A percentile compares a stretch with the other conserved stretches of the same genome.
These are phyloP conservation scores for Melierax canorus DNA, from an alignment of 2,113 vertebrate species.

Conservation along the genomic window DNA sequence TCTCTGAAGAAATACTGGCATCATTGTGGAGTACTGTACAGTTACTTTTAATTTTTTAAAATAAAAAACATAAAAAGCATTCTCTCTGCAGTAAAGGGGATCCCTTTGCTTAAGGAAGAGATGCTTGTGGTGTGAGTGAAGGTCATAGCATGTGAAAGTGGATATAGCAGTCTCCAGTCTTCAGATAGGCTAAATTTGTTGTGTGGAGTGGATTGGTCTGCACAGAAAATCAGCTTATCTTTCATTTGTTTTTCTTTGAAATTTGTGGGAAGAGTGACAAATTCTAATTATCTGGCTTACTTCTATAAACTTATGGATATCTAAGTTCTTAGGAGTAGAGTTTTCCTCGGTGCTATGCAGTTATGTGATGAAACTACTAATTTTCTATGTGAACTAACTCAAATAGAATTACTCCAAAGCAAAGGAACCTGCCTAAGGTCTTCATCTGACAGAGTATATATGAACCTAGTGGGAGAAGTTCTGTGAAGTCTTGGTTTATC, in stretches of 20 bases:
- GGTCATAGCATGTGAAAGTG: background rate
- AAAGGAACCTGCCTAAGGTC: background rate
- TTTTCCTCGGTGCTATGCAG: background rate
- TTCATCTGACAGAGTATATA: background rate
- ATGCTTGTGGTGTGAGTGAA: background rate
- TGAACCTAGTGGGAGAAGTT: background rate
- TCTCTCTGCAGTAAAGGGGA: background rate
- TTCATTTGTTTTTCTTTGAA: background rate
- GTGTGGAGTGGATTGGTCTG: background rate
- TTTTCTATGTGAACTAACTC: background rate
- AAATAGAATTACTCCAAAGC: background rate
- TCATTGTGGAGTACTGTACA: background rate
- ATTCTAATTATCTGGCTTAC: background rate
- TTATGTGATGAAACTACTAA: background rate
- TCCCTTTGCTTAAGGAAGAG: background rate
- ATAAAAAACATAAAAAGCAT: background rate
- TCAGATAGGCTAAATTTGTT: accelerated
- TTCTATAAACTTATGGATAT: background rate
- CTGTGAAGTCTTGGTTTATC: background rate
- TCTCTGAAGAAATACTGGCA: background rate
- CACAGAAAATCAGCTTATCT: background rate
- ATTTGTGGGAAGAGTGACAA: background rate
- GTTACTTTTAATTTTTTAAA: background rate
- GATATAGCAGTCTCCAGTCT: background rate
- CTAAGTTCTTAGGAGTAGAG: background rate